phyloP scores from a whole-genome alignment of 2,888 invertebrate species.

The Venusia cambrica region DNA sequence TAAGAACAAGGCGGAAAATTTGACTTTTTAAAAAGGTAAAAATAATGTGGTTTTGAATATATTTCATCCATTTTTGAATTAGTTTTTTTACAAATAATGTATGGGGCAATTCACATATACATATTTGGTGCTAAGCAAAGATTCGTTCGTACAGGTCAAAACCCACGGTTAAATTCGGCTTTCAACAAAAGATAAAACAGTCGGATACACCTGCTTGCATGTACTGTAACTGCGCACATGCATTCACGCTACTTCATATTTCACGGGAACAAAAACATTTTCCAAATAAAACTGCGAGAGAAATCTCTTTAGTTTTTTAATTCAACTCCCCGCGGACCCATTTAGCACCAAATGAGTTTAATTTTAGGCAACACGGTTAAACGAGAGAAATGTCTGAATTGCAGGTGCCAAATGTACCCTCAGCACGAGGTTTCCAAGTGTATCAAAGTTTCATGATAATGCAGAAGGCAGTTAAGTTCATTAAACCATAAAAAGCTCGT shows the following conservation, averaged over 20 bases:
- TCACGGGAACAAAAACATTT: slow-evolving; percentile 7
- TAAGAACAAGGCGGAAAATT: too few relatives aligned
- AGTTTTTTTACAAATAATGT: too few relatives aligned
- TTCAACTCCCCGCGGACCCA: slow-evolving; percentile 19
- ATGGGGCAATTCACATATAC: too few relatives aligned
- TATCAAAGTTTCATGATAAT: slow-evolving; percentile 5
- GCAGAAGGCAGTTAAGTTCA: slow-evolving; percentile 14
- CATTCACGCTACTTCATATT: slow-evolving; percentile 5
- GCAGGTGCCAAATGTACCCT: slow-evolving; percentile 10
- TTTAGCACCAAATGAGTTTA: slow-evolving; percentile 21
- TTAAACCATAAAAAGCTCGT: slow-evolving; percentile 20
- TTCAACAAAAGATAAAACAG: too few relatives aligned
- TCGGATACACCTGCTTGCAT: too few relatives aligned
- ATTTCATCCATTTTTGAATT: too few relatives aligned
- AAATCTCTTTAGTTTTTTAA: slow-evolving; percentile 19
- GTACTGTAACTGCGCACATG: too few relatives aligned
- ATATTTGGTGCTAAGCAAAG: too few relatives aligned
- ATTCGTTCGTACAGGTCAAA: too few relatives aligned
- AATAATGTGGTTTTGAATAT: too few relatives aligned
- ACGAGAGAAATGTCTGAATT: slow-evolving; percentile 9
- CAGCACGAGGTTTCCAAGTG: not conserved
- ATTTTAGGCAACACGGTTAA: slow-evolving; percentile 16
- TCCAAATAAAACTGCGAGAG: slow-evolving; percentile 7
- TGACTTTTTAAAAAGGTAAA: too few relatives aligned
- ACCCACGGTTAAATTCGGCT: too few relatives aligned